These are phyloP conservation scores for Philaenus spumarius DNA, from an alignment of 1,140 invertebrate genomes.

Conservation along the genomic window DNA sequence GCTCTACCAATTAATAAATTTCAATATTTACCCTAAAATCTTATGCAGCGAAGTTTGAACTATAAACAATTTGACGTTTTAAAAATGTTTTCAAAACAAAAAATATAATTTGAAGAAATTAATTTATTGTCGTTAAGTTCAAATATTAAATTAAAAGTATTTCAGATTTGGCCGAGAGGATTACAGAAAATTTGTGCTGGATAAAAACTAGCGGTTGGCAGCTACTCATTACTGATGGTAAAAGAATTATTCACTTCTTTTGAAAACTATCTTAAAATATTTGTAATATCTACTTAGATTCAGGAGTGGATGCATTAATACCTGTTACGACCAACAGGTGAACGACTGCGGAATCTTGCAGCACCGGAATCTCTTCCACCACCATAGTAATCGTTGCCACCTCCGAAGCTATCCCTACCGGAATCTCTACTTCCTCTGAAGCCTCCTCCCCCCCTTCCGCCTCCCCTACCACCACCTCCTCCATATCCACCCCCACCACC, in stretches of 20 bases:
- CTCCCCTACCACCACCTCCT: constrained; percentile 17
- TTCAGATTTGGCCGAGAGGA: no score
- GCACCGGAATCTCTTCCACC: constrained; percentile 39
- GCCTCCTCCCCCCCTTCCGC: constrained; percentile 21
- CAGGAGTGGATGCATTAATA: constrained; percentile 36
- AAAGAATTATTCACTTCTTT: not conserved
- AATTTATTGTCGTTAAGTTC: no score
- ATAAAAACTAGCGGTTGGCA: no score
- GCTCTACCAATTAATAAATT: no score
- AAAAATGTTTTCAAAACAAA: no score
- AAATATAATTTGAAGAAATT: no score
- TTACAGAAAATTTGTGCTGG: no score
- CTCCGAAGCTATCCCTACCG: constrained; percentile 32
- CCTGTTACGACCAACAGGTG: constrained; percentile 47
- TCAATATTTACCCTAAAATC: no score
- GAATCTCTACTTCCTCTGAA: not conserved
- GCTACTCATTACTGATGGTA: no score
- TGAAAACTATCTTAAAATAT: not conserved
- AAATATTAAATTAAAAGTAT: no score
- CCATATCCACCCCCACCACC: constrained; percentile 18
- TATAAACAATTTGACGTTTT: no score
- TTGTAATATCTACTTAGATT: not conserved
- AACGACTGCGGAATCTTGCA: constrained; percentile 47
- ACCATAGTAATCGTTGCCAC: constrained; percentile 27
- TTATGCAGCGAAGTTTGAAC: no score